phyloP scores from a whole-genome alignment of 2,113 vertebrate species.

The Ictidomys tridecemlineatus region DNA sequence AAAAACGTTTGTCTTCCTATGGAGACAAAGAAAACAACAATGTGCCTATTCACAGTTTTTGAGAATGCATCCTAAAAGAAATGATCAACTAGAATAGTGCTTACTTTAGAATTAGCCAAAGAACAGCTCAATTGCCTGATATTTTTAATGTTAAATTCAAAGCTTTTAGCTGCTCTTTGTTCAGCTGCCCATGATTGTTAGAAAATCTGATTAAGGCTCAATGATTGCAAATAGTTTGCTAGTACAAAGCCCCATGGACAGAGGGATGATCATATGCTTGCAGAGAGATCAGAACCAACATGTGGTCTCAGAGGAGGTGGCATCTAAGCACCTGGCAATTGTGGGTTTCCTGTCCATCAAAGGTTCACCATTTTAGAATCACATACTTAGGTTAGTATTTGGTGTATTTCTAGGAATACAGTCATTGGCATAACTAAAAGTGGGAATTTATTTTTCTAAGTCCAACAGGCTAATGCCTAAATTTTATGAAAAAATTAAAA shows the following conservation, averaged over 20 bases:
- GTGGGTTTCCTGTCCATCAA: background rate
- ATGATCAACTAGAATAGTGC: conserved; percentile 24
- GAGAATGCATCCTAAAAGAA: background rate
- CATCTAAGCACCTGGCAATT: background rate
- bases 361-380: background rate
- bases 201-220: conserved; percentile 57
- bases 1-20: background rate
- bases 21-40: background rate
- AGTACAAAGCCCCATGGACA: background rate
- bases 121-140: conserved; percentile 57
- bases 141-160: conserved; percentile 52
- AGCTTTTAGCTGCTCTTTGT: conserved; percentile 45
- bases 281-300: background rate
- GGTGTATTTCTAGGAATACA: background rate
- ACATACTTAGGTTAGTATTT: background rate
- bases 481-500: conserved; percentile 15
- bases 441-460: background rate
- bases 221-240: conserved; percentile 48
- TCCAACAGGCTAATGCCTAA: background rate
- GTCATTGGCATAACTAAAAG: background rate
- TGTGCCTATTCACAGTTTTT: background rate
- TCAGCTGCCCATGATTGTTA: conserved; percentile 63
- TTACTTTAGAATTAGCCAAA: conserved; percentile 55
- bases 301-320: background rate
- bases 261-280: background rate